phyloP scores from a whole-genome alignment of 2,888 invertebrate genomes.

The Zygogramma bicolorata region DNA sequence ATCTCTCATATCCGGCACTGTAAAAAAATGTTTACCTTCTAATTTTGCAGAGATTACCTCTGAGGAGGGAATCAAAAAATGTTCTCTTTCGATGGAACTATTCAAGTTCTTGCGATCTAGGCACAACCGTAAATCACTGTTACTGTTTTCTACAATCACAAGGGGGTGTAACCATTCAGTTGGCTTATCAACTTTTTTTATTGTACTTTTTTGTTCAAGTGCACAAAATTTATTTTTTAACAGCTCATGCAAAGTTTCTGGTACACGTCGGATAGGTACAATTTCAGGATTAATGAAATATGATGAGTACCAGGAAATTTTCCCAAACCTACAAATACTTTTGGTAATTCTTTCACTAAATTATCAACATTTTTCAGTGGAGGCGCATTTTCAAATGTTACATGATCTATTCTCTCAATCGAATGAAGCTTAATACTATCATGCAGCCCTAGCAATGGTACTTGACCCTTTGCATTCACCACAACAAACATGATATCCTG shows the following conservation, averaged over 20 bases:
- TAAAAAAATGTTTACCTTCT: conserved; percentile 8
- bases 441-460: not conserved
- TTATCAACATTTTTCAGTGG: not conserved
- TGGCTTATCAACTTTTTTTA: not conserved
- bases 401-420: not conserved
- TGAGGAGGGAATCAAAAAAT: not conserved
- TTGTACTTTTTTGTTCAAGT: not conserved
- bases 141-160: not conserved
- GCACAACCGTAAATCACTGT: too few species aligned
- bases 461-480: not conserved
- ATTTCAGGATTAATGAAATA: not conserved
- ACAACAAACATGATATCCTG: not conserved
- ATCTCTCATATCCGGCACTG: conserved; percentile 20
- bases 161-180: not conserved
- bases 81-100: not conserved
- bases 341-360: not conserved
- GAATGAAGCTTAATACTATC: not conserved
- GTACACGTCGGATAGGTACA: not conserved
- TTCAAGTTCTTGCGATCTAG: too few species aligned
- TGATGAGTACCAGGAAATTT: not conserved
- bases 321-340: not conserved
- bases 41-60: not conserved
- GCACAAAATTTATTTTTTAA: not conserved
- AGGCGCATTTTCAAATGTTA: not conserved
- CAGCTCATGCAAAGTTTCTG: not conserved